A percentile compares a stretch with the other conserved stretches of the same genome.
These are phyloP conservation scores for Drosophila truncata DNA, from an alignment of 1,140 invertebrate species.

Conservation along the genomic window DNA sequence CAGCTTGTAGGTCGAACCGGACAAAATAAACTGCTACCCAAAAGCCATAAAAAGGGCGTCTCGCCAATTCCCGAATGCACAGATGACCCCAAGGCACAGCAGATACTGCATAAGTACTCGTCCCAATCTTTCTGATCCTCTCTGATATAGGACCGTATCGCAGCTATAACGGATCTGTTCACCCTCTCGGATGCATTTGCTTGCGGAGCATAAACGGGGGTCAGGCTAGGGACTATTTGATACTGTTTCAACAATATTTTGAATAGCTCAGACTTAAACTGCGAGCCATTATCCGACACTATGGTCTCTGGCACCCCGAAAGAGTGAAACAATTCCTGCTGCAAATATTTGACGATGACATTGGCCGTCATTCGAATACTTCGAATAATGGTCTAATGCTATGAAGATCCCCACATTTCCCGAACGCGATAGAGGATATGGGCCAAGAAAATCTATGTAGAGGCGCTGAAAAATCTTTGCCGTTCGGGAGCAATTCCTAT, in stretches of 20 bases:
- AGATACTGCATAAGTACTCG: neutral
- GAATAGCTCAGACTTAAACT: neutral
- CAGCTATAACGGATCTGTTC: neutral
- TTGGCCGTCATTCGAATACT: too few species aligned
- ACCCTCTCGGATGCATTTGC: constrained; percentile 1
- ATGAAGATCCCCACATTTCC: too few species aligned
- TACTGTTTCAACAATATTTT: neutral
- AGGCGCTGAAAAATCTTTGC: too few species aligned
- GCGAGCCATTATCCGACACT: too few species aligned
- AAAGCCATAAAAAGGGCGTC: neutral
- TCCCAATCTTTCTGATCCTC: neutral
- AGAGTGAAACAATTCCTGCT: neutral
- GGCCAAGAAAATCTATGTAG: too few species aligned
- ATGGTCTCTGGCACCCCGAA: neutral
- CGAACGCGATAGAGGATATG: too few species aligned
- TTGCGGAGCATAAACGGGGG: too few species aligned
- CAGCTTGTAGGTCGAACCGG: too few species aligned
- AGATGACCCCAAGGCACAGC: neutral
- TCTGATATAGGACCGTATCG: constrained; percentile 5
- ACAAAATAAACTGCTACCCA: neutral
- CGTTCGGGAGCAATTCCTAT: too few species aligned
- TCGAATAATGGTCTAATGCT: too few species aligned
- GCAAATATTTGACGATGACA: neutral
- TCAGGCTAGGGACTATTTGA: neutral
- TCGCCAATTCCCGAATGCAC: neutral